phyloP scores from a whole-genome alignment of 2,113 vertebrate genomes.

The Patagioenas fasciata region DNA sequence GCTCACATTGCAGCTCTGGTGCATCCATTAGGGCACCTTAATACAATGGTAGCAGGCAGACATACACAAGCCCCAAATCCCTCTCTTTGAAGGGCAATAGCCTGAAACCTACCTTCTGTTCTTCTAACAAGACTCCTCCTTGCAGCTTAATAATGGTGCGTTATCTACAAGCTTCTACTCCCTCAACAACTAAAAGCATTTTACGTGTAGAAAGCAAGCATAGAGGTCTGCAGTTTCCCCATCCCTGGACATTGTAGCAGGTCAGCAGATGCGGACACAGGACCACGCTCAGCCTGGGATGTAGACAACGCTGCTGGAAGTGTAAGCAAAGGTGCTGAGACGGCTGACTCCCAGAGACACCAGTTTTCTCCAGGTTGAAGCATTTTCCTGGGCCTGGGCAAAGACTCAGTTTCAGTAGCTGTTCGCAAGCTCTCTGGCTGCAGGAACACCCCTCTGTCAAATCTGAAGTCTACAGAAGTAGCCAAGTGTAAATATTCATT shows the following conservation, averaged over 20 bases:
- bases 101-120: neutral
- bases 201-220: neutral
- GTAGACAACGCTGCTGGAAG: neutral
- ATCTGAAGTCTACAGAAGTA: neutral
- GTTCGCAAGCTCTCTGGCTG: neutral
- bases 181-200: neutral
- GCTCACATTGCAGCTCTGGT: neutral
- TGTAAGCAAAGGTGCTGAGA: neutral
- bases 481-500: neutral
- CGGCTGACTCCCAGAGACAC: neutral
- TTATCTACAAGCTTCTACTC: neutral
- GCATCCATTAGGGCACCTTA: neutral
- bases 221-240: neutral
- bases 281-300: accelerated
- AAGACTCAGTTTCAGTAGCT: neutral
- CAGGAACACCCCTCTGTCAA: neutral
- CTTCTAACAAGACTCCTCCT: neutral
- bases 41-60: neutral
- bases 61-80: neutral
- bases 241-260: neutral
- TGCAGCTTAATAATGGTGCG: neutral
- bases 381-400: neutral
- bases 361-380: accelerated
- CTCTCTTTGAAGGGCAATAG: neutral
- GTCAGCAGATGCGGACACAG: accelerated